These are phyloP conservation scores for Tetrapedia diversipes DNA, from an alignment of 2,888 invertebrate species.

Conservation along the genomic window DNA sequence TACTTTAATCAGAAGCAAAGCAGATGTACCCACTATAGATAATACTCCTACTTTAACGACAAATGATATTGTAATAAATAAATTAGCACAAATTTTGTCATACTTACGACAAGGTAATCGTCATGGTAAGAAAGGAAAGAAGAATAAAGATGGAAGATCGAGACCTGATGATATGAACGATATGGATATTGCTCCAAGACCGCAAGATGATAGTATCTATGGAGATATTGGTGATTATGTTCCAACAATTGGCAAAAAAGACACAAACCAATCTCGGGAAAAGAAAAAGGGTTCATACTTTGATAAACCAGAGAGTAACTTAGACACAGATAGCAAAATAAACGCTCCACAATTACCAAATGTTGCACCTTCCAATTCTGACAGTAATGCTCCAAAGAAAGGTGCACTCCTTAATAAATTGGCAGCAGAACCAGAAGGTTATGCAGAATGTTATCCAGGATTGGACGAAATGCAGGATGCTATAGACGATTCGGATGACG, in stretches of 20 bases:
- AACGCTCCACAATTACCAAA: conserved; percentile 79
- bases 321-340: conserved; percentile 84
- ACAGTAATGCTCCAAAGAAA: conserved; percentile 75
- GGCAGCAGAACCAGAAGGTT: conserved; percentile 95
- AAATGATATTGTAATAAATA: conserved; percentile 96
- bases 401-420: conserved; percentile 88
- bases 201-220: conserved; percentile 92
- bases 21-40: conserved; percentile 92
- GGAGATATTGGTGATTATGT: conserved; percentile 96
- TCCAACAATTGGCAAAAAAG: conserved; percentile 83
- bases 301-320: conserved; percentile 87
- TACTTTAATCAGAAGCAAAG: conserved; percentile 95
- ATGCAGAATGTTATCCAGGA: conserved; percentile 99
- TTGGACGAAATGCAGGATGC: conserved; percentile 98
- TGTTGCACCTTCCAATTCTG: conserved; percentile 50
- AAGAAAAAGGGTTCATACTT: conserved; percentile 86
- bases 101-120: conserved; percentile 95
- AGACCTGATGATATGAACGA: conserved; percentile 75
- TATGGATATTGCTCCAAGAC: conserved; percentile 67
- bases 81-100: conserved; percentile 97
- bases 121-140: conserved; percentile 89
- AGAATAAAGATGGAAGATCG: conserved; percentile 84
- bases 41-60: conserved; percentile 88
- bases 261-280: conserved; percentile 61
- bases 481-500: conserved; percentile 99